Evolutionary conservation across 2,888 invertebrate genomes (phyloP).

Genomic region (Bugula neritina): DNA sequence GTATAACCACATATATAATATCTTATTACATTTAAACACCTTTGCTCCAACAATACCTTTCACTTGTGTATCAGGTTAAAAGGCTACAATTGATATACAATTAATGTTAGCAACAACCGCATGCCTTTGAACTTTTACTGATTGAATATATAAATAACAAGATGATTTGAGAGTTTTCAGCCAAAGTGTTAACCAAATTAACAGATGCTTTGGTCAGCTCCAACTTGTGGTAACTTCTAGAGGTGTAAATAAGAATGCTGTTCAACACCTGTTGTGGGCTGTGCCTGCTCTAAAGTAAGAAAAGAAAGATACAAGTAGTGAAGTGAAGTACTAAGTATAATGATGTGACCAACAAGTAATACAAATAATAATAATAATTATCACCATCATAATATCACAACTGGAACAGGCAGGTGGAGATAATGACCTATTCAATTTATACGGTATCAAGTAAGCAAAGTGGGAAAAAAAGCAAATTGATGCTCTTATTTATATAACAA

Average conservation of each 20-base stretch:
- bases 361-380: no score
- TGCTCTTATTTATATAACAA: no score
- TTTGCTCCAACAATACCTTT: background rate
- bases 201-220: conserved; percentile 25
- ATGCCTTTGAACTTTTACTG: conserved; percentile 1
- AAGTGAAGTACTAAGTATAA: no score
- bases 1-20: conserved; percentile 25
- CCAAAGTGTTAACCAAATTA: conserved; percentile 11
- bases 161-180: background rate
- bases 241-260: background rate
- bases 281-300: no score
- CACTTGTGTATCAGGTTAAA: background rate
- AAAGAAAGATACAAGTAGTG: no score
- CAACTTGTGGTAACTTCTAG: conserved; percentile 6
- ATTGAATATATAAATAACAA: conserved; percentile 13
- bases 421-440: no score
- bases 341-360: no score
- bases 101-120: conserved; percentile 23
- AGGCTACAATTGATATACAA: background rate
- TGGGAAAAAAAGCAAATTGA: no score
- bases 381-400: no score
- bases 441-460: no score
- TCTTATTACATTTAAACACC: conserved; percentile 14
- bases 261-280: background rate
- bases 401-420: no score